Percentiles rank a stretch among this genome's conserved stretches.
phyloP scores from a whole-genome alignment of 2,888 invertebrate species.

The Trypoxylon attenuatum region DNA sequence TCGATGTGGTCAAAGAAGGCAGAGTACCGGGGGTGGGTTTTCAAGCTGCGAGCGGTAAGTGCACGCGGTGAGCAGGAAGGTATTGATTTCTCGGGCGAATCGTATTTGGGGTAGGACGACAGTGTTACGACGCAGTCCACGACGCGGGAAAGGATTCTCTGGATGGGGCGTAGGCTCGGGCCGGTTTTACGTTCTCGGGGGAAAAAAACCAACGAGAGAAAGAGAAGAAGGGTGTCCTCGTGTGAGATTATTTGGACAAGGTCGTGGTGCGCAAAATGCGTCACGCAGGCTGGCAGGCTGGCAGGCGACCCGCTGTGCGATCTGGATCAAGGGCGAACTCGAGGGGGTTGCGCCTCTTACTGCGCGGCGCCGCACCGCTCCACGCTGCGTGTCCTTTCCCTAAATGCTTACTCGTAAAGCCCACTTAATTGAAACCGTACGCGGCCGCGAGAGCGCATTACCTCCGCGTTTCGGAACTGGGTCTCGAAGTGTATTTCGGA shows the following conservation, averaged over 20 bases:
- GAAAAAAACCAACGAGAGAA: neutral
- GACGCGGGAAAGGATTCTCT: slow-evolving; percentile 41
- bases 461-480: neutral
- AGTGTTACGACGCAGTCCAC: slow-evolving; percentile 45
- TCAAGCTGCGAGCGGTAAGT: slow-evolving; percentile 16
- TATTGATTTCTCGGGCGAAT: slow-evolving; percentile 57
- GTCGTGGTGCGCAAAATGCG: slow-evolving; percentile 1
- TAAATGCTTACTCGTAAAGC: too few relatives aligned
- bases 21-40: neutral
- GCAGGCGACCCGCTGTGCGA: neutral
- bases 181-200: slow-evolving; percentile 8
- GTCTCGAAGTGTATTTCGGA: too few relatives aligned
- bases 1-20: too few relatives aligned
- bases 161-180: slow-evolving; percentile 22
- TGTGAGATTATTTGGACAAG: slow-evolving; percentile 18
- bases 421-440: too few relatives aligned
- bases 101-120: slow-evolving; percentile 65
- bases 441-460: too few relatives aligned
- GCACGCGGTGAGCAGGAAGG: slow-evolving; percentile 15
- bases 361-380: too few relatives aligned
- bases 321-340: slow-evolving; percentile 21
- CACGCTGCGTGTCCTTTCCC: neutral
- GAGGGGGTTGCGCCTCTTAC: neutral
- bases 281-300: neutral
- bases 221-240: neutral